phyloP scores from a whole-genome alignment of 2,888 invertebrate species.

The Hanleya hanleyi region DNA sequence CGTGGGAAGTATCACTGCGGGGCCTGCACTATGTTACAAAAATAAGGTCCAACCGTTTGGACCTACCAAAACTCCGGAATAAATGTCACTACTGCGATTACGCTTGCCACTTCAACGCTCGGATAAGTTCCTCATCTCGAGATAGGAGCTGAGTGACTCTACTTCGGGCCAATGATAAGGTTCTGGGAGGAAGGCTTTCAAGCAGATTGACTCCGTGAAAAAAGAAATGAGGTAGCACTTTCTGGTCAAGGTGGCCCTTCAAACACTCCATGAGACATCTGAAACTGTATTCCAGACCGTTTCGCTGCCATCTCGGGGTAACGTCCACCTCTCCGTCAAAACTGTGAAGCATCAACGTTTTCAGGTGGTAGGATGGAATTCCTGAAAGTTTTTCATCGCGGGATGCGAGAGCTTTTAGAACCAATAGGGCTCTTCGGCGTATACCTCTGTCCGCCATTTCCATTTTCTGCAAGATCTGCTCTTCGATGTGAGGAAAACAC shows the following conservation, averaged over 20 bases:
- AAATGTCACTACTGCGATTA: too few relatives aligned
- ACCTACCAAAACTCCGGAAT: too few relatives aligned
- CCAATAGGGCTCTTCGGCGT: constrained; percentile 31
- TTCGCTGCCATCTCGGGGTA: constrained; percentile 38
- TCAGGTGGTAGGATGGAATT: constrained; percentile 35
- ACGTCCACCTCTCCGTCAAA: constrained; percentile 38
- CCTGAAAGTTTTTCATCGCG: constrained; percentile 36
- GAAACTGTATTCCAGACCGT: constrained; percentile 28
- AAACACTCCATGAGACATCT: constrained; percentile 28
- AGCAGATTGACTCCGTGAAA: constrained; percentile 28
- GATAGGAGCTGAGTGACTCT: neutral
- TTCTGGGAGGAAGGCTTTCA: constrained; percentile 15
- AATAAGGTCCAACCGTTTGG: too few relatives aligned
- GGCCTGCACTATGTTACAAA: too few relatives aligned
- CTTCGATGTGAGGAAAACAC: constrained; percentile 18
- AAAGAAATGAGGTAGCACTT: constrained; percentile 38
- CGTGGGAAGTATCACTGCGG: too few relatives aligned
- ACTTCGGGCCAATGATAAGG: neutral
- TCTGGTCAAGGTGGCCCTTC: constrained; percentile 1
- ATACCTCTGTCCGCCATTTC: constrained; percentile 37
- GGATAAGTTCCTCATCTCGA: neutral
- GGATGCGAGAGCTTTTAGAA: constrained; percentile 31
- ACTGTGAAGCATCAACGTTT: constrained; percentile 37
- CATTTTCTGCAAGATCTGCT: constrained; percentile 29
- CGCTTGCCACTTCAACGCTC: neutral